Conservation (phyloP, 2,888 invertebrate species). For the Ormia ochracea region DNA sequence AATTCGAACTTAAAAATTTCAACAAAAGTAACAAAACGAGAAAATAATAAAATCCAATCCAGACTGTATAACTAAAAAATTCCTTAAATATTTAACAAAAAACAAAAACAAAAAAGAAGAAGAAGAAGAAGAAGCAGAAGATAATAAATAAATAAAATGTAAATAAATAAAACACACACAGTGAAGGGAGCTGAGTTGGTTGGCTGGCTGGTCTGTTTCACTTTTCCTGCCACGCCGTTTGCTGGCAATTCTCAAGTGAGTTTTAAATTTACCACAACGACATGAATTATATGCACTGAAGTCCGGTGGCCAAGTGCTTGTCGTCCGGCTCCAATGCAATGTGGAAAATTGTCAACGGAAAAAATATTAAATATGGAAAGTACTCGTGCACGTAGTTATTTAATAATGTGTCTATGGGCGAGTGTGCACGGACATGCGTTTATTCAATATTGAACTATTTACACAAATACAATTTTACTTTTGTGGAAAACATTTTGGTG, state of each 20-base stretch:
- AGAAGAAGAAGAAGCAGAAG: no score
- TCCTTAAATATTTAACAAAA: slow-evolving; percentile 6
- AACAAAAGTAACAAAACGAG: neutral
- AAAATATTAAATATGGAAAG: neutral
- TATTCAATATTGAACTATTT: neutral
- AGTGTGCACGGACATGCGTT: neutral
- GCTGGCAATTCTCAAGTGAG: slow-evolving; percentile 24
- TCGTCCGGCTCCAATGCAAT: neutral
- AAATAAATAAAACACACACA: slow-evolving; percentile 9
- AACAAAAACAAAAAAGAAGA: neutral
- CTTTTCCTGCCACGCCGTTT: neutral
- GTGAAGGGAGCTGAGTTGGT: neutral
- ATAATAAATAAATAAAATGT: no score
- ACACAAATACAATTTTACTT: neutral
- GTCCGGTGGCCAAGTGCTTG: neutral
- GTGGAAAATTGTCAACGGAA: slow-evolving; percentile 13
- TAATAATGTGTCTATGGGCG: no score
- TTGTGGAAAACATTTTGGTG: no score
- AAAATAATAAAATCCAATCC: neutral
- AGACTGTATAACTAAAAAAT: neutral
- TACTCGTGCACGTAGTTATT: no score
- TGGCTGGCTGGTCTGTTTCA: neutral
- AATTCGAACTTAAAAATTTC: neutral
- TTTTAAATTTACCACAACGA: slow-evolving; percentile 20
- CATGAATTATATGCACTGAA: slow-evolving; percentile 13